Evolutionary conservation across 2,113 vertebrate species (phyloP).

Genomic region (Marcusenius ussheri): DNA sequence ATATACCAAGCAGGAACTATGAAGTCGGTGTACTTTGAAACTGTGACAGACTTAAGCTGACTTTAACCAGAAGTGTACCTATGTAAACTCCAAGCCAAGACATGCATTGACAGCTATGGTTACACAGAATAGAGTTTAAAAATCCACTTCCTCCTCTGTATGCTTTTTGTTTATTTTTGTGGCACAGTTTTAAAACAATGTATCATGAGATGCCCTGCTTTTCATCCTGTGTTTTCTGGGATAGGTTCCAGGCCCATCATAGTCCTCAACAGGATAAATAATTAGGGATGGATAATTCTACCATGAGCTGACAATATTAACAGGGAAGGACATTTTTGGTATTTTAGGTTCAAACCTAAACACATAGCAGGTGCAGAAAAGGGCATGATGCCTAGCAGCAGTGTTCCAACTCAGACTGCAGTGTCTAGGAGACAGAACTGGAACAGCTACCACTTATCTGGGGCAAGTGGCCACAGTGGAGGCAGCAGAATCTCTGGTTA

Average conservation of each 20-base stretch:
- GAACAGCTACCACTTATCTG: background rate
- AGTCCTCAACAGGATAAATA: background rate
- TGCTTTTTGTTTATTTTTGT: background rate
- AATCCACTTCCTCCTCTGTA: background rate
- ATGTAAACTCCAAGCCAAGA: background rate
- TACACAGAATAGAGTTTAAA: background rate
- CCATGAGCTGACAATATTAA: background rate
- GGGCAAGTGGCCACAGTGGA: background rate
- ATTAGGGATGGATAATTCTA: background rate
- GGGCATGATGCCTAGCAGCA: background rate
- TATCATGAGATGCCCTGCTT: background rate
- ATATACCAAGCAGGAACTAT: background rate
- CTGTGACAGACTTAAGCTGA: background rate
- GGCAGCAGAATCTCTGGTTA: background rate
- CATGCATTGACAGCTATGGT: background rate
- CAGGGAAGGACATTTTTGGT: background rate
- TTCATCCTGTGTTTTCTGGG: background rate
- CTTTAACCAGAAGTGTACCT: background rate
- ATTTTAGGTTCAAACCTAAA: background rate
- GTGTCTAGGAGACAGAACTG: too few species aligned
- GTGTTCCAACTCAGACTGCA: background rate
- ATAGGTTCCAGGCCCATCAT: background rate
- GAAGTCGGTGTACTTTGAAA: background rate
- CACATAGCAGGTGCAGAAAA: background rate
- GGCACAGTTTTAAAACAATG: background rate